A percentile compares a stretch with the other conserved stretches of the same genome.
phyloP scores from a whole-genome alignment of 2,797 vertebrate species.

The Salmo trutta region DNA sequence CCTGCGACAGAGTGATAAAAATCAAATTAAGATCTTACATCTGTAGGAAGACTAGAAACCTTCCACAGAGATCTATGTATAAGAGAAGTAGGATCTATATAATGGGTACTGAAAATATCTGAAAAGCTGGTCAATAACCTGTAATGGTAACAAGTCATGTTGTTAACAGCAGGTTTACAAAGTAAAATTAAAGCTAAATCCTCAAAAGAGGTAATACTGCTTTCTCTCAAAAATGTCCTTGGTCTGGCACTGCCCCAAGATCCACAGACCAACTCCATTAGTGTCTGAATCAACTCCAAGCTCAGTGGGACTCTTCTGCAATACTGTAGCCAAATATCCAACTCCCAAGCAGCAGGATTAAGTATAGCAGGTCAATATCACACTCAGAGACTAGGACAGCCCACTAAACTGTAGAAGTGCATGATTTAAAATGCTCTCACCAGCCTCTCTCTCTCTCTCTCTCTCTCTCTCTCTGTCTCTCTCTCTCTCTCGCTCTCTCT shows the following conservation, averaged over 20 bases:
- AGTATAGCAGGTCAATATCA: not conserved
- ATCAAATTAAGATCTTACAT: not conserved
- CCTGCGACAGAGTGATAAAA: too few relatives aligned
- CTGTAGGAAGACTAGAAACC: not conserved
- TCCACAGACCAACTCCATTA: not conserved
- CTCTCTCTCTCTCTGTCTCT: constrained; percentile 21
- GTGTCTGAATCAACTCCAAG: not conserved
- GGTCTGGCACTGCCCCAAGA: not conserved
- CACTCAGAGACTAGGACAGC: not conserved
- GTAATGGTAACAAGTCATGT: not conserved
- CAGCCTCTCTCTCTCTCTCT: constrained; percentile 26
- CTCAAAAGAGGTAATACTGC: not conserved
- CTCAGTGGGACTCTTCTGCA: not conserved
- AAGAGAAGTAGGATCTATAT: not conserved
- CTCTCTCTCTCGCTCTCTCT: not conserved
- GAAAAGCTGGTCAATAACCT: not conserved
- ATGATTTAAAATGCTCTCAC: constrained; percentile 25
- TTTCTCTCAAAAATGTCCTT: not conserved
- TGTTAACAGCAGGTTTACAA: not conserved
- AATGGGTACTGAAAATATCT: not conserved
- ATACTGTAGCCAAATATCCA: not conserved
- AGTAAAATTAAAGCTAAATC: not conserved
- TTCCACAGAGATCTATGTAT: not conserved
- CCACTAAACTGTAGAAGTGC: not conserved
- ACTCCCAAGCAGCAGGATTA: not conserved